Base-by-base conservation (phyloP, 2,797 vertebrate genomes). In the Champsocephalus esox region DNA sequence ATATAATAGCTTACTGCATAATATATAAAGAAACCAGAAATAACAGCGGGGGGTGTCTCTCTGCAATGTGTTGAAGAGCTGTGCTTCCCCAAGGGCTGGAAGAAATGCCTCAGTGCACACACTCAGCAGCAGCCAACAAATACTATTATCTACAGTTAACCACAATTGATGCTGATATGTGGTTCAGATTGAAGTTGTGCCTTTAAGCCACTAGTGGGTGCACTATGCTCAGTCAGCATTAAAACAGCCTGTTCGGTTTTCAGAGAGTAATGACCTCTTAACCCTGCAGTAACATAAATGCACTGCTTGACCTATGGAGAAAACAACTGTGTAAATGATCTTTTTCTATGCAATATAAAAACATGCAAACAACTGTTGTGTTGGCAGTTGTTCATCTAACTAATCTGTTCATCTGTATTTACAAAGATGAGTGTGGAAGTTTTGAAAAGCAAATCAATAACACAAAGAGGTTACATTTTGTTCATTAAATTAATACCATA, bases 121-220 rank as follows among this genome's bases (percentile, higher is more conserved):
- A 32, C 17, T 68, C 50, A 57, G 19, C 68, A 59, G 72, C 70
- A 78, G 57, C 66, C 76, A 50, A 61, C 75, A 67, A 34, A 72
- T 32, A 19, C 55, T n/a, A 1, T 79, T 56, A 67, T 73, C 51
- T 66, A 50, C 64, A 54, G 43, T 58, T 32, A 57, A 81, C 19
- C 51, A 19, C 24, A 62, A 55, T 69, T 38, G 32, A 69, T 49
- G 48, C 66, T 67, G 54, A 87, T 58, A 66, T 64, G 63, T 9
- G 32, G 8, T 72, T 70, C 46, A 55, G 32, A 38, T 1, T 72
- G 78, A 75, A 84, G 64, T 83, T 80, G 13, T 17, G n/a, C n/a
- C 58, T 73, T 11, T 54, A 12, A 34, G 67, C 93, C 95, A 95
- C 93, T 90, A 93, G 95, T 95, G 89, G 94, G 94, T 59, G 87